These are phyloP conservation scores for Luehdorfia chinensis DNA, from an alignment of 1,140 invertebrate genomes.

Conservation along the genomic window DNA sequence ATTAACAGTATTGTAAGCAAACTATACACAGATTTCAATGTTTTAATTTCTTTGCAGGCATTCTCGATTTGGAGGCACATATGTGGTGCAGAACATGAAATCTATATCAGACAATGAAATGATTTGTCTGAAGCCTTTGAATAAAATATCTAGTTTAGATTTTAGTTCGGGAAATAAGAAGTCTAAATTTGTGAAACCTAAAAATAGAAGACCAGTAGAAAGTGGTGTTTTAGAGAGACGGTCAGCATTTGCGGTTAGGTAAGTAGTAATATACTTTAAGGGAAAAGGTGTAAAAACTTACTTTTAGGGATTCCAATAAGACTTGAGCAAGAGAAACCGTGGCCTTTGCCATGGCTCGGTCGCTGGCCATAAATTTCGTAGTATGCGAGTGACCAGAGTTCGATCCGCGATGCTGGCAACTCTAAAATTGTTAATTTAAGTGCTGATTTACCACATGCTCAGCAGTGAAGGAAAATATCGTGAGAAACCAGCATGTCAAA, in stretches of 20 bases:
- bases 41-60: conserved; percentile 79
- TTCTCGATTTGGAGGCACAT: conserved; percentile 96
- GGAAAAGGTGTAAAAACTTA: not conserved
- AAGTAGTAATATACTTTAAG: conserved; percentile 12
- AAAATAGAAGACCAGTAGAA: conserved; percentile 58
- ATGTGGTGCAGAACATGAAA: conserved; percentile 94
- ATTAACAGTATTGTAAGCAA: too few species aligned
- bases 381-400: too few species aligned
- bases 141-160: conserved; percentile 84
- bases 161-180: conserved; percentile 88
- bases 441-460: too few species aligned
- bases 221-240: conserved; percentile 59
- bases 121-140: conserved; percentile 91
- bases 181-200: conserved; percentile 70
- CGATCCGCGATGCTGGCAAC: too few species aligned
- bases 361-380: too few species aligned
- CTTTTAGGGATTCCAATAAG: not conserved
- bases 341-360: too few species aligned
- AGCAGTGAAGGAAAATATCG: too few species aligned
- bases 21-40: too few species aligned
- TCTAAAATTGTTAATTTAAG: too few species aligned
- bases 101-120: conserved; percentile 94
- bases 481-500: too few species aligned
- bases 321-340: too few species aligned
- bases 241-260: conserved; percentile 68